phyloP scores from a whole-genome alignment of 2,888 invertebrate genomes.

The Aromia moschata region DNA sequence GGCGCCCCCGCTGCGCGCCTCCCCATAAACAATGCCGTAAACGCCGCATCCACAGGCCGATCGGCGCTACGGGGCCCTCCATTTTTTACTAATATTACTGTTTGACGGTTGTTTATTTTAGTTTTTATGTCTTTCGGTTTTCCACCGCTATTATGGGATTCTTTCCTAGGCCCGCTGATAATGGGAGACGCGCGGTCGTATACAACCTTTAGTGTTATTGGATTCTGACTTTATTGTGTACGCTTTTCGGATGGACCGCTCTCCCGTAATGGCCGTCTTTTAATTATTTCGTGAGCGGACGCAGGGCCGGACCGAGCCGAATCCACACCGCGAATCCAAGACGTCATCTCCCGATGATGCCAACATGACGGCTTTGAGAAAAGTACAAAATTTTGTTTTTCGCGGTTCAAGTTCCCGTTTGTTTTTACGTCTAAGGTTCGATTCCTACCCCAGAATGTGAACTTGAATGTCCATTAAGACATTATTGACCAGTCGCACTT shows the following conservation, averaged over 20 bases:
- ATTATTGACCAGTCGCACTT: no score
- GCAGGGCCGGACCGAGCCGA: constrained; percentile 2
- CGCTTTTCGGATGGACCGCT: constrained; percentile 15
- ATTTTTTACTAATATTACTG: constrained; percentile 58
- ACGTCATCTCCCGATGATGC: no score
- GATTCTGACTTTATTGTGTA: constrained; percentile 31
- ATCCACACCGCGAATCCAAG: no score
- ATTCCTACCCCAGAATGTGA: no score
- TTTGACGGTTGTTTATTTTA: constrained; percentile 60
- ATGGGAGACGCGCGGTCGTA: constrained; percentile 29
- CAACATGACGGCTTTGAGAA: no score
- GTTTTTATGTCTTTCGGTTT: constrained; percentile 53
- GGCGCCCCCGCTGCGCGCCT: constrained; percentile 38
- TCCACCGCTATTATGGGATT: constrained; percentile 35
- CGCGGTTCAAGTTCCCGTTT: no score
- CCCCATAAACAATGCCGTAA: constrained; percentile 61
- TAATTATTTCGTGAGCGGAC: constrained; percentile 25
- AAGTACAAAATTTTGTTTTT: no score
- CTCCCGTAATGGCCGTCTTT: constrained; percentile 24
- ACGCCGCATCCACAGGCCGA: constrained; percentile 48
- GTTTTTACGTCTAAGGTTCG: no score
- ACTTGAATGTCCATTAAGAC: no score
- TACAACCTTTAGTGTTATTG: constrained; percentile 41
- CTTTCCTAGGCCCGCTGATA: constrained; percentile 33
- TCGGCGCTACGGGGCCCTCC: constrained; percentile 49